Percentiles rank a stretch among this genome's conserved stretches.
Conservation (phyloP, 2,888 invertebrate genomes). For the Neoascia interrupta region DNA sequence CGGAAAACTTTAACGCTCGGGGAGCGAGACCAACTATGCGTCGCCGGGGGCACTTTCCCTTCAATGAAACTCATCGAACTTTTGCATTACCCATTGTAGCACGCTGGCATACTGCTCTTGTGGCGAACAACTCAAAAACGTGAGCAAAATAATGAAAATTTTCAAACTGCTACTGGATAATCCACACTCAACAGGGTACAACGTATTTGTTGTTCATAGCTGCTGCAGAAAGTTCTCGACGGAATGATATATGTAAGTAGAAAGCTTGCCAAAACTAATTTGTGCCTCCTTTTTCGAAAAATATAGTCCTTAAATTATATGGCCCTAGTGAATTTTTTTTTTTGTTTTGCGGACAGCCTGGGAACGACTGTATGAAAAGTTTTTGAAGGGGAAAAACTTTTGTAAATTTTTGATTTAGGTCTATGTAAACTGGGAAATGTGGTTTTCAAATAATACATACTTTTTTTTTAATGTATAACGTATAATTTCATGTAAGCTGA, state of each 20-base stretch:
- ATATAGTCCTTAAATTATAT: slow-evolving; percentile 23
- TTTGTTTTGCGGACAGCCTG: too few relatives aligned
- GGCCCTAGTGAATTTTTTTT: slow-evolving; percentile 16
- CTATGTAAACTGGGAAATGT: too few relatives aligned
- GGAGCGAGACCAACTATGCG: slow-evolving; percentile 41
- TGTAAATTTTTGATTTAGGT: too few relatives aligned
- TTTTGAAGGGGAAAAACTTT: too few relatives aligned
- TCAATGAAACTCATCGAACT: slow-evolving; percentile 54
- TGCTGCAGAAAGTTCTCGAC: slow-evolving; percentile 63
- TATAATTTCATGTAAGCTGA: too few relatives aligned
- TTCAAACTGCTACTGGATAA: slow-evolving; percentile 48
- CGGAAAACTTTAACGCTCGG: too few relatives aligned
- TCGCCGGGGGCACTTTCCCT: slow-evolving; percentile 26
- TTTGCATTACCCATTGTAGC: slow-evolving; percentile 40
- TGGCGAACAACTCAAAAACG: slow-evolving; percentile 61
- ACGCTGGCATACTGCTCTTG: slow-evolving; percentile 32
- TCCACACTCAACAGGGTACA: slow-evolving; percentile 60
- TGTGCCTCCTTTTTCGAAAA: slow-evolving; percentile 9
- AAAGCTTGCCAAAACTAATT: slow-evolving; percentile 45
- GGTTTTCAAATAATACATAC: too few relatives aligned
- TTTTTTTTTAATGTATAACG: too few relatives aligned
- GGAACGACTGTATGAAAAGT: too few relatives aligned
- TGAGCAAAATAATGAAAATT: slow-evolving; percentile 68
- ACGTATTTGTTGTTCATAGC: slow-evolving; percentile 65
- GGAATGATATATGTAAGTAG: slow-evolving; percentile 69